Evolutionary conservation across 2,888 invertebrate species (phyloP), one percentile per base, ranked within the genome.

Genomic region (Zelleria hepariella): DNA sequence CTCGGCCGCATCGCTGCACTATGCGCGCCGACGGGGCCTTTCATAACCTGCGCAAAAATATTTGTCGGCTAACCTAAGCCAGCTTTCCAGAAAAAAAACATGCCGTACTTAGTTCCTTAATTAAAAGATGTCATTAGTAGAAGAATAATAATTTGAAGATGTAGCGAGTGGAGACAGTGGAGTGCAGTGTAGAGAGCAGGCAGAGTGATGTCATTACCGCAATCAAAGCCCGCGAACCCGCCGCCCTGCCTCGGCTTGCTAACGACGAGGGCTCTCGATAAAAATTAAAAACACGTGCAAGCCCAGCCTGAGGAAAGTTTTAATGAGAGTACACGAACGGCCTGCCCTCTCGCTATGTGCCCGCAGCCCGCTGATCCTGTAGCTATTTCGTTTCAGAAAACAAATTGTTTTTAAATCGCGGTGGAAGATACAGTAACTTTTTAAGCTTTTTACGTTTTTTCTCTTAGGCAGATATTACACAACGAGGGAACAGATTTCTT

Each of bases 221-320:
- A 88, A 87, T 88, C 88, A 88, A 87, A 88, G 86, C 82, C 72
- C 68, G 71, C 77, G 73, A 79, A 76, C 77, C 73, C 72, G 72
- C 66, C 66, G 65, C 65, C 66, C 66, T 63, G 58, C 62, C 52
- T n/a, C 63, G 42, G 62, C 26, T 63, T 63, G 74, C 80, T 83
- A 84, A 85, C 86, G 83, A 85, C 74, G 80, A 88, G 87, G 73
- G 83, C 86, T 87, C 87, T 88, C 88, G 87, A 88, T 88, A 88
- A 87, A 88, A 88, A 88, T 87, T 88, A 88, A 88, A 88, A 88
- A 88, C 88, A 88, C 86, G 87, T 87, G 87, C 87, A 84, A 78
- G 79, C 82, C 80, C 81, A 79, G 83, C 78, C 86, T 80, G 82
- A 88, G 86, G 86, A 88, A 88, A 88, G 80, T 88, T 88, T 88